phyloP scores from a whole-genome alignment of 2,113 vertebrate species.

The Albula glossodonta region DNA sequence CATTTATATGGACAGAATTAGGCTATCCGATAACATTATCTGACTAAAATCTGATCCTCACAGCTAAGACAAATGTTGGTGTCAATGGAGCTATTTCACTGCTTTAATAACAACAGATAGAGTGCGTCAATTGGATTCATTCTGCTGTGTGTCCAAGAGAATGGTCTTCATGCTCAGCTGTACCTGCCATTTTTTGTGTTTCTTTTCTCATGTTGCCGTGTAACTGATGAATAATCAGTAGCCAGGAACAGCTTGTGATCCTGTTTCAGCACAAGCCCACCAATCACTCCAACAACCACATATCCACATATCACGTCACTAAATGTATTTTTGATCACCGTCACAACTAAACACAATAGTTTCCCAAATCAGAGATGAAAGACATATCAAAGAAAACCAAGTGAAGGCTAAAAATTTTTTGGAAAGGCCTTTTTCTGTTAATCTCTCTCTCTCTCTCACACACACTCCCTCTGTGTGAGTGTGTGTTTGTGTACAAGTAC shows the following conservation, averaged over 20 bases:
- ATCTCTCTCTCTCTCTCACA: no score
- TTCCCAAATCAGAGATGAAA: background rate
- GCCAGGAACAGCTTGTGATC: background rate
- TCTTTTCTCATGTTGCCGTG: background rate
- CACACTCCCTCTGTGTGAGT: no score
- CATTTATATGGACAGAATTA: no score
- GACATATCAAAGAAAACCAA: background rate
- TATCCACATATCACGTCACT: background rate
- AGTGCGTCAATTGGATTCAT: background rate
- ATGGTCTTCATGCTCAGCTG: background rate
- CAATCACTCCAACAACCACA: background rate
- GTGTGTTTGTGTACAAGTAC: no score
- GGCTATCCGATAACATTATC: no score
- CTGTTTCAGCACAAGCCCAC: background rate
- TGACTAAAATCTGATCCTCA: background rate
- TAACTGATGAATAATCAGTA: background rate
- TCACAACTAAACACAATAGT: no score
- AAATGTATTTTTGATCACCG: no score
- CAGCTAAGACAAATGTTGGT: background rate
- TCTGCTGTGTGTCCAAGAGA: background rate
- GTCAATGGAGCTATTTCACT: background rate
- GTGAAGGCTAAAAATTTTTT: background rate
- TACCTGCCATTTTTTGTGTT: background rate
- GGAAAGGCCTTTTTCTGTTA: no score
- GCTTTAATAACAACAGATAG: background rate